A percentile compares a stretch with the other conserved stretches of the same genome.
These are phyloP conservation scores for Sacculina carcini DNA, from an alignment of 2,888 invertebrate genomes.

Conservation along the genomic window DNA sequence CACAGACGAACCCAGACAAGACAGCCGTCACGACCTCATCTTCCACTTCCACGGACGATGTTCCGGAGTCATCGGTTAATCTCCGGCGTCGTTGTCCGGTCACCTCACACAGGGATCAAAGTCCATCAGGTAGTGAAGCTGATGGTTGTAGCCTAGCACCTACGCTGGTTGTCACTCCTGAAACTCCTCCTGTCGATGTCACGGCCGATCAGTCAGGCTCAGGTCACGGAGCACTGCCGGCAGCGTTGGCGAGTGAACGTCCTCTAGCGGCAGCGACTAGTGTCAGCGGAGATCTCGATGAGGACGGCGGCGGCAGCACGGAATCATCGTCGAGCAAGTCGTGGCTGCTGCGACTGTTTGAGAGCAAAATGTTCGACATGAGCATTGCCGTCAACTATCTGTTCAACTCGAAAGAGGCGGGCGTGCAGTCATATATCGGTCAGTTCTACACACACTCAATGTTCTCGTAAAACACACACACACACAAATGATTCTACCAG, in stretches of 20 bases:
- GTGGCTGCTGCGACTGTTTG: conserved; percentile 59
- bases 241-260: conserved; percentile 33
- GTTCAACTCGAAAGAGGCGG: conserved; percentile 92
- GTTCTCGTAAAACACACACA: too few species aligned
- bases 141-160: too few species aligned
- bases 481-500: too few species aligned
- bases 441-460: conserved; percentile 15
- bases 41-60: too few species aligned
- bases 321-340: conserved; percentile 17
- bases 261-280: conserved; percentile 31
- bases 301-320: not conserved
- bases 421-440: conserved; percentile 88
- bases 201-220: conserved; percentile 20
- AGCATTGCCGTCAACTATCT: conserved; percentile 94
- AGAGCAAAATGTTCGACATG: conserved; percentile 92
- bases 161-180: too few species aligned
- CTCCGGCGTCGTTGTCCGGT: too few species aligned
- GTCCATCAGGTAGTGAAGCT: too few species aligned
- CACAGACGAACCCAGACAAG: too few species aligned
- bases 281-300: not conserved
- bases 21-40: not conserved
- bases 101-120: too few species aligned
- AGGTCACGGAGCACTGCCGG: conserved; percentile 21
- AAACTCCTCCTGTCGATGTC: too few species aligned
- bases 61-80: too few species aligned